Evolutionary conservation across 2,797 vertebrate genomes (phyloP).

Genomic region (Tragopan temminckii): DNA sequence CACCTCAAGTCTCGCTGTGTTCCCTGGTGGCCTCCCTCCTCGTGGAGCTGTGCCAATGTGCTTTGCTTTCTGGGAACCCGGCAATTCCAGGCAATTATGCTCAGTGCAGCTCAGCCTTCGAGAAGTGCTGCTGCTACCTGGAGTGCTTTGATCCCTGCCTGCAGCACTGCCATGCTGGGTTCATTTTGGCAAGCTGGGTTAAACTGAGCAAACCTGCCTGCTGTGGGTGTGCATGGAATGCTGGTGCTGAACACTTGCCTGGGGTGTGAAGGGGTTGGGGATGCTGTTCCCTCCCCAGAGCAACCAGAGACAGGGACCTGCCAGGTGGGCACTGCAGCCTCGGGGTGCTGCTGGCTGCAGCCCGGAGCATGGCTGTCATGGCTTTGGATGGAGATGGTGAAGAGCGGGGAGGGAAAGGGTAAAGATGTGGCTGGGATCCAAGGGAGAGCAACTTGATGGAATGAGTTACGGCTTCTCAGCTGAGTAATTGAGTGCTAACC

Average conservation of each 20-base stretch:
- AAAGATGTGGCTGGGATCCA: accelerated
- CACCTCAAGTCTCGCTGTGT: accelerated
- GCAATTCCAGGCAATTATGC: slow-evolving; percentile 4
- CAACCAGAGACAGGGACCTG: background rate
- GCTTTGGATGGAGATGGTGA: background rate
- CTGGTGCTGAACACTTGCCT: background rate
- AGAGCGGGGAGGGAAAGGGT: background rate
- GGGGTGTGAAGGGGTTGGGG: background rate
- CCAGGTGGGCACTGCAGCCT: background rate
- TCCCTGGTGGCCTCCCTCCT: accelerated
- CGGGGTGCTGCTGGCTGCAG: background rate
- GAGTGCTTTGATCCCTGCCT: background rate
- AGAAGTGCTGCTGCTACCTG: background rate
- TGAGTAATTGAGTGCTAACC: background rate
- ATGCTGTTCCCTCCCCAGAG: accelerated
- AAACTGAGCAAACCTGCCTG: background rate
- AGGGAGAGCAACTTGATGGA: background rate
- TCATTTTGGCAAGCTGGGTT: accelerated
- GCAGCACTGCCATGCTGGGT: background rate
- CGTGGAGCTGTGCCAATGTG: background rate
- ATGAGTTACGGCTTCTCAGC: background rate
- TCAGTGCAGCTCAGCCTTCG: background rate
- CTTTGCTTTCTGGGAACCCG: background rate
- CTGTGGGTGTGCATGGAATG: accelerated
- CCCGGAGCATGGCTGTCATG: background rate